Conservation (phyloP, 64 coral and sea anemone species). For the Orbicella faveolata region DNA sequence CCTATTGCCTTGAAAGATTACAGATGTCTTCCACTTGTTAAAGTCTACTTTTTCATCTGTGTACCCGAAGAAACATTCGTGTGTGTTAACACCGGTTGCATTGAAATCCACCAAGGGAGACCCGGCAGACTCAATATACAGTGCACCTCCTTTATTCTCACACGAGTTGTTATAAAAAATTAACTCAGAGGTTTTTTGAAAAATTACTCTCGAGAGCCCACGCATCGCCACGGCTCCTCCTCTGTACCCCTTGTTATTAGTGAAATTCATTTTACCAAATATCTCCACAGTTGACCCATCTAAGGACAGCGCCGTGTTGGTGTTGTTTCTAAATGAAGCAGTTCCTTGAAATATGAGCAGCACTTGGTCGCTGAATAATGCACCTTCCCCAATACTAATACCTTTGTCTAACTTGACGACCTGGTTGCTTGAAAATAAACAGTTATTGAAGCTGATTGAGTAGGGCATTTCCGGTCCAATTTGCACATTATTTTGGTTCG, state of each 20-base stretch:
- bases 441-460: constrained; percentile 40
- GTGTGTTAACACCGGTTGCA: constrained; percentile 46
- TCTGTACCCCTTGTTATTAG: constrained; percentile 56
- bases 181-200: constrained; percentile 45
- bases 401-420: constrained; percentile 34
- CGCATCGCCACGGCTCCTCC: constrained; percentile 85
- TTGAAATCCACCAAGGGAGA: constrained; percentile 72
- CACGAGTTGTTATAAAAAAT: constrained; percentile 54
- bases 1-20: constrained; percentile 66
- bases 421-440: constrained; percentile 48
- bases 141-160: constrained; percentile 67
- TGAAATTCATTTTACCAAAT: constrained; percentile 15
- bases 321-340: constrained; percentile 45
- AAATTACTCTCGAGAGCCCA: constrained; percentile 57
- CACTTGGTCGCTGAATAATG: constrained; percentile 61
- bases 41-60: constrained; percentile 30
- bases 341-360: constrained; percentile 21
- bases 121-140: constrained; percentile 65
- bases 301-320: constrained; percentile 60
- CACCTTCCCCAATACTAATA: constrained; percentile 62
- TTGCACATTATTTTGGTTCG: constrained; percentile 56
- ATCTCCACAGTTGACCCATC: constrained; percentile 61
- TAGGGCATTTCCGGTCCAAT: constrained; percentile 73
- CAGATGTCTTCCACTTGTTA: constrained; percentile 61
- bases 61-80: constrained; percentile 78